phyloP scores from a whole-genome alignment of 2,888 invertebrate species.

The Trypoxylon attenuatum region DNA sequence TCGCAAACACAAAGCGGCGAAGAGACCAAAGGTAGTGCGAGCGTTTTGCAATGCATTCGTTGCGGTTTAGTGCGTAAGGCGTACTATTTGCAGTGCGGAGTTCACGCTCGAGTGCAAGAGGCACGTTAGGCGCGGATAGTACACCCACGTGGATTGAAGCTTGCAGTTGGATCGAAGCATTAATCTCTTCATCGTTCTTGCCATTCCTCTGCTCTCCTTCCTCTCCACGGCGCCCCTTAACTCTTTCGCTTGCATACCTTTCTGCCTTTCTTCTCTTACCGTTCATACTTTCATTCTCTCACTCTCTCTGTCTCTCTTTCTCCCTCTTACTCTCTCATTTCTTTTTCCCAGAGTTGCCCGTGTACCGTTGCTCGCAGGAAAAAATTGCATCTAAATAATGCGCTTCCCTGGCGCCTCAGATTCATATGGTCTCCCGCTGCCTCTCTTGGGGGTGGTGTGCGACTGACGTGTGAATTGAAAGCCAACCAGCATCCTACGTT shows the following conservation, averaged over 20 bases:
- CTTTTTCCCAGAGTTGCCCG: neutral
- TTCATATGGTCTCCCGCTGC: conserved; percentile 17
- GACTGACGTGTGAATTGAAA: conserved; percentile 33
- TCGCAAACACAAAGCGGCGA: no score
- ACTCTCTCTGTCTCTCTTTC: neutral
- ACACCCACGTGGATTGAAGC: conserved; percentile 32
- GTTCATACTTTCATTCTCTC: conserved; percentile 1
- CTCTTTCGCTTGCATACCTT: conserved; percentile 1
- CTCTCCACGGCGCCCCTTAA: neutral
- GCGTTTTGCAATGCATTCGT: conserved; percentile 7
- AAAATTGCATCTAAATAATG: conserved; percentile 54
- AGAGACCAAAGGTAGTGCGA: no score
- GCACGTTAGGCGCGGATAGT: neutral
- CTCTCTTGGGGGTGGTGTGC: conserved; percentile 1
- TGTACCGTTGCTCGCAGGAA: conserved; percentile 10
- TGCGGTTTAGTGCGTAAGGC: conserved; percentile 15
- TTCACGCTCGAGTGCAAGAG: no score
- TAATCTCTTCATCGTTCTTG: conserved; percentile 31
- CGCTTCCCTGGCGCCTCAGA: conserved; percentile 17
- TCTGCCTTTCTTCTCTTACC: neutral
- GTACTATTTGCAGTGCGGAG: no score
- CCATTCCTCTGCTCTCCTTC: neutral
- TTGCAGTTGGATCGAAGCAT: conserved; percentile 28
- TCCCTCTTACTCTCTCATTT: conserved; percentile 4
- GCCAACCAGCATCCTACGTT: conserved; percentile 14